A percentile compares a stretch with the other conserved stretches of the same genome.
These are phyloP conservation scores for Bryconaethiops microstoma DNA, from an alignment of 2,797 vertebrate genomes.

Conservation along the genomic window DNA sequence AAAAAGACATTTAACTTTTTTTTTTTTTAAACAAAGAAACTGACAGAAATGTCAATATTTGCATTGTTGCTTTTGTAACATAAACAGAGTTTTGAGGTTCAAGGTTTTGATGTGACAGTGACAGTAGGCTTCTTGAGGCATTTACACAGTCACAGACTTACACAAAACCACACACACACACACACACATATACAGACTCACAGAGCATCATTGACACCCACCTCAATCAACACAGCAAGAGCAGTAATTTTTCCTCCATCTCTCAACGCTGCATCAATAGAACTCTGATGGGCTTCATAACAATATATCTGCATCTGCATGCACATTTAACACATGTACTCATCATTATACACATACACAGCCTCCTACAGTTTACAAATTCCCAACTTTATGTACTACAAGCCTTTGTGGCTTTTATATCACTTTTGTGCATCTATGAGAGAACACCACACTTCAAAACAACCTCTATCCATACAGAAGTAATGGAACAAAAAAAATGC, in stretches of 20 bases:
- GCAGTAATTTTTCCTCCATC: slow-evolving; percentile 88
- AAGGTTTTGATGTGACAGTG: no score
- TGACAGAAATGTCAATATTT: no score
- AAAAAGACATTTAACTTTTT: background rate
- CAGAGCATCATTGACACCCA: slow-evolving; percentile 55
- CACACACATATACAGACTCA: background rate
- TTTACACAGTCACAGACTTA: background rate
- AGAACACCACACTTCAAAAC: background rate
- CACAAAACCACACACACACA: background rate
- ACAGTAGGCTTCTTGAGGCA: no score
- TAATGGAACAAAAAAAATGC: background rate
- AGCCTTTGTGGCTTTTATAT: no score
- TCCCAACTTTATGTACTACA: no score
- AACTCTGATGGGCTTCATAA: slow-evolving; percentile 81
- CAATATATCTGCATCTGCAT: slow-evolving; percentile 97
- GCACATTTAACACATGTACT: background rate
- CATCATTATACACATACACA: background rate
- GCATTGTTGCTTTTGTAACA: no score
- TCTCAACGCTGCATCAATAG: slow-evolving; percentile 85
- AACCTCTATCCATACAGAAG: background rate
- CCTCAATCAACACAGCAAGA: slow-evolving; percentile 93
- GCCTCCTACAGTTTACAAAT: background rate
- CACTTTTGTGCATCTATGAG: background rate
- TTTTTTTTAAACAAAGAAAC: background rate
- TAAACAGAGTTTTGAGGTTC: no score